A percentile compares a stretch with the other conserved stretches of the same genome.
These are phyloP conservation scores for Trissoscelio sp. DNA, from an alignment of 2,888 invertebrate species.

Conservation along the genomic window DNA sequence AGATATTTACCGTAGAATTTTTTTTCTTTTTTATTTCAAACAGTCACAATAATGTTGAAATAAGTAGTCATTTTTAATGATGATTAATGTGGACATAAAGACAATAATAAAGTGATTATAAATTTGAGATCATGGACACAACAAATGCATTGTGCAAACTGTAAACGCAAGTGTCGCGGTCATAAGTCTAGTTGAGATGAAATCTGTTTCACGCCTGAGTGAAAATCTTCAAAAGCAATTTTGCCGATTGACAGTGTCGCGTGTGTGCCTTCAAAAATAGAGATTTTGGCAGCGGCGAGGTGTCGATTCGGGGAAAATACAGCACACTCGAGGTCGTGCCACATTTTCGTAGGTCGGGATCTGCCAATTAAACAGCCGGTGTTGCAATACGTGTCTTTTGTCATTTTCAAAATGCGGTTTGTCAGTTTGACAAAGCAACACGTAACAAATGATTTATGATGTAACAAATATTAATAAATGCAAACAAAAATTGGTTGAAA, in stretches of 20 bases:
- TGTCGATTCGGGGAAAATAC: slow-evolving; percentile 53
- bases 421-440: background rate
- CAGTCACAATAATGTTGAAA: no score
- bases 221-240: slow-evolving; percentile 41
- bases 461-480: no score
- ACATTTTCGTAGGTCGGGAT: slow-evolving; percentile 59
- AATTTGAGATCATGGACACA: slow-evolving; percentile 27
- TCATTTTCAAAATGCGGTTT: slow-evolving; percentile 12
- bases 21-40: no score
- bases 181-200: background rate
- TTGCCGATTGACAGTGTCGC: slow-evolving; percentile 55
- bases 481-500: no score
- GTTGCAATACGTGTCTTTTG: slow-evolving; percentile 7
- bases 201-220: slow-evolving; percentile 16
- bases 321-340: slow-evolving; percentile 42
- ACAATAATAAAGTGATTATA: slow-evolving; percentile 32
- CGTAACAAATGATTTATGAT: background rate
- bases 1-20: no score
- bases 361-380: slow-evolving; percentile 37
- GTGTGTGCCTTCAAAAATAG: slow-evolving; percentile 42
- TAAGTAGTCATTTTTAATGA: no score
- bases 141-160: slow-evolving; percentile 20
- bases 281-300: slow-evolving; percentile 41
- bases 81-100: no score
- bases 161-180: background rate